Percentiles rank a stretch among this genome's conserved stretches.
These are phyloP conservation scores for Caenorhabditis doughertyi DNA, from an alignment of 2,888 invertebrate genomes.

Conservation along the genomic window DNA sequence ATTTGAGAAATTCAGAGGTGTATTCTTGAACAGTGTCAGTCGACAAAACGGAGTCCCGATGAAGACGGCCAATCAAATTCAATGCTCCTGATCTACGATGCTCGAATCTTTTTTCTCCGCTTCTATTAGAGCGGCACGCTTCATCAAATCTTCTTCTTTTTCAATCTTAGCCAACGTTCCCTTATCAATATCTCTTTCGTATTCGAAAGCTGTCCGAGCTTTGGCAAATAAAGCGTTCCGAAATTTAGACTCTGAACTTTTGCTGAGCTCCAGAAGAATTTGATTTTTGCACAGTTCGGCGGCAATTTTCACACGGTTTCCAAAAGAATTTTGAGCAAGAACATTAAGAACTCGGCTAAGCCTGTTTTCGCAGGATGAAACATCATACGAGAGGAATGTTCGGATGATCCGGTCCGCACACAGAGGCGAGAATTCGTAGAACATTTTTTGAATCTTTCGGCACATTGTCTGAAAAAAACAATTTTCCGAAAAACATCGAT, in stretches of 20 bases:
- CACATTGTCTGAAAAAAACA: constrained; percentile 59
- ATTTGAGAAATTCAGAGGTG: constrained; percentile 56
- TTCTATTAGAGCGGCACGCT: constrained; percentile 64
- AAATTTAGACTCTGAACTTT: background rate
- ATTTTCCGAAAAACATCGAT: too few species aligned
- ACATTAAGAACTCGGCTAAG: too few species aligned
- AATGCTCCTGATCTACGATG: constrained; percentile 78
- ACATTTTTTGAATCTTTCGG: constrained; percentile 74
- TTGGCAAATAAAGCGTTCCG: too few species aligned
- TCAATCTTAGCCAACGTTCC: constrained; percentile 54
- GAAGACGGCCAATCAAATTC: constrained; percentile 78
- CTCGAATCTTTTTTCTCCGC: constrained; percentile 69
- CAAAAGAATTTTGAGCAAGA: too few species aligned
- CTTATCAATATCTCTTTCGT: constrained; percentile 49
- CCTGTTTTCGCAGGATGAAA: constrained; percentile 57
- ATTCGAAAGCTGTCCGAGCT: constrained; percentile 67
- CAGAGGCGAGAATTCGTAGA: constrained; percentile 80
- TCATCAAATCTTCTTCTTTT: constrained; percentile 69
- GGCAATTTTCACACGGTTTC: too few species aligned
- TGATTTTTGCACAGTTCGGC: constrained; percentile 66
- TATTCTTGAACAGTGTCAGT: constrained; percentile 70
- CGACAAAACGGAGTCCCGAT: constrained; percentile 66
- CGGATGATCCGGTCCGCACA: constrained; percentile 68
- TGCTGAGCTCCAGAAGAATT: constrained; percentile 56
- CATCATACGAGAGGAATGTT: constrained; percentile 71